These are phyloP conservation scores for Hirtodrosophila histrioides DNA, from an alignment of 2,888 invertebrate species.

Conservation along the genomic window DNA sequence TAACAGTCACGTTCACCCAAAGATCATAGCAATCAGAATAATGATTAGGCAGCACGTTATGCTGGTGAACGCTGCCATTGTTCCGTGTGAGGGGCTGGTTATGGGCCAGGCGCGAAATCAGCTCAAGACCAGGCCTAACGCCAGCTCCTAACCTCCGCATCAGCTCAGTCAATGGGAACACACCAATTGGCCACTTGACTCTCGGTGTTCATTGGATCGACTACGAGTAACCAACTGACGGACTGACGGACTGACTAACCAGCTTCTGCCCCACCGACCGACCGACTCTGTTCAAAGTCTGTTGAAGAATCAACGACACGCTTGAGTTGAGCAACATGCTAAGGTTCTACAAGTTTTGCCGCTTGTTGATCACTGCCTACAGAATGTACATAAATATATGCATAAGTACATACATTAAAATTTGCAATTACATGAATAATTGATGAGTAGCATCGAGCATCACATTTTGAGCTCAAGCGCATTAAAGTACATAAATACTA, in stretches of 20 bases:
- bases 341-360: conserved; percentile 39
- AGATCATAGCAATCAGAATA: no score
- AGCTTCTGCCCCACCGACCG: no score
- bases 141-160: conserved; percentile 15
- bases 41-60: no score
- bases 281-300: conserved; percentile 15
- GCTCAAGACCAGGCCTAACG: conserved; percentile 28
- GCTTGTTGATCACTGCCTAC: conserved; percentile 27
- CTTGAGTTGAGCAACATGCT: conserved; percentile 49
- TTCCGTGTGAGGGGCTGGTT: conserved; percentile 1
- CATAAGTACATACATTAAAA: neutral
- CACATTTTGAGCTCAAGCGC: neutral
- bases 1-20: no score
- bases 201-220: conserved; percentile 20
- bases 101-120: conserved; percentile 19
- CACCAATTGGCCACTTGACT: conserved; percentile 37
- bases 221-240: conserved; percentile 12
- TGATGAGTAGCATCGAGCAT: conserved; percentile 10
- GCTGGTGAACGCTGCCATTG: neutral
- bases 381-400: conserved; percentile 1
- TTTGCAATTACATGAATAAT: conserved; percentile 21
- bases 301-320: conserved; percentile 22
- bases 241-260: conserved; percentile 15
- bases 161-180: conserved; percentile 43
- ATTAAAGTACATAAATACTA: neutral